phyloP scores from a whole-genome alignment of 1,140 invertebrate genomes.

The Orussus abietinus region DNA sequence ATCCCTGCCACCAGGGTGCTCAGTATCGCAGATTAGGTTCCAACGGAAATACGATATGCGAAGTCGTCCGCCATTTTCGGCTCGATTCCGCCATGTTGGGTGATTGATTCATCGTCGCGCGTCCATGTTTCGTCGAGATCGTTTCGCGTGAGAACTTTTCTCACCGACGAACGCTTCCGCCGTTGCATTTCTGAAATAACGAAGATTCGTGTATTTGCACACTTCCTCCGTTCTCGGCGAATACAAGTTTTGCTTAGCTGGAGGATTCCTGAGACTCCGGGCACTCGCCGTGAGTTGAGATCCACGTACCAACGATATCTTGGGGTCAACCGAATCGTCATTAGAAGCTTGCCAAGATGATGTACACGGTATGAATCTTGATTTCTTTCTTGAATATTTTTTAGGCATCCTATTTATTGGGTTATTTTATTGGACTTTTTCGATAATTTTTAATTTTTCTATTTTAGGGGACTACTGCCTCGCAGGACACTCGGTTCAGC shows the following conservation, averaged over 20 bases:
- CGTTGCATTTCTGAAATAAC: neutral
- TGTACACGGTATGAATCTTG: slow-evolving; percentile 50
- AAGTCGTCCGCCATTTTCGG: no score
- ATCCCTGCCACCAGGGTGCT: no score
- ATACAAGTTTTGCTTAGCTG: neutral
- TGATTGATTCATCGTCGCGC: slow-evolving; percentile 20
- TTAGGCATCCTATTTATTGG: slow-evolving; percentile 2
- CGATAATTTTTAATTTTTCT: slow-evolving; percentile 18
- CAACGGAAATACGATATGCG: no score
- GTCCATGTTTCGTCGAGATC: slow-evolving; percentile 10
- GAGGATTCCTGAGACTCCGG: neutral
- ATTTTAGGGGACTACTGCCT: slow-evolving; percentile 90
- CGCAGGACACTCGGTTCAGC: slow-evolving; percentile 97
- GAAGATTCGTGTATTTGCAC: neutral
- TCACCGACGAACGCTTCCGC: neutral
- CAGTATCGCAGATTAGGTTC: no score
- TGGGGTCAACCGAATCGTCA: neutral
- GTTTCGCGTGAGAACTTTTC: no score
- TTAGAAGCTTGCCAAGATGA: slow-evolving; percentile 39
- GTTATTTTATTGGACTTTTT: slow-evolving; percentile 10
- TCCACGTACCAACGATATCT: slow-evolving; percentile 1
- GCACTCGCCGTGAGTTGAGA: neutral
- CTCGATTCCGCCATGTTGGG: slow-evolving; percentile 33
- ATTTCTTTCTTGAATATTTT: slow-evolving; percentile 3
- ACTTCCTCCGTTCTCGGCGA: neutral